A percentile compares a stretch with the other conserved stretches of the same genome.
These are phyloP conservation scores for Oryzias dopingdopingensis DNA, from an alignment of 2,797 vertebrate species.

Conservation along the genomic window DNA sequence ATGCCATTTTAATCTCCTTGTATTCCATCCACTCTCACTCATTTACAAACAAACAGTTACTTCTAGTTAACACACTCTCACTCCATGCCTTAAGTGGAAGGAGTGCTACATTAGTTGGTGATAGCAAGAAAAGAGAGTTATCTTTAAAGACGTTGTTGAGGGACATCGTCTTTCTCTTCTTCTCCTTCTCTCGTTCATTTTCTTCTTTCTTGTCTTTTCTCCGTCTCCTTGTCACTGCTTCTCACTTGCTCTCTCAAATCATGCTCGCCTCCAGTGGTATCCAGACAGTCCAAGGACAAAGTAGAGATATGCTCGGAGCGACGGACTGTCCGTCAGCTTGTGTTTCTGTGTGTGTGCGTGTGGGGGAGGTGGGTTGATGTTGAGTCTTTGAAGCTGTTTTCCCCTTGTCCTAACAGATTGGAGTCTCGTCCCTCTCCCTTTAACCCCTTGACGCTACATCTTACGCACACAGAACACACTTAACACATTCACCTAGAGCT, in stretches of 20 bases:
- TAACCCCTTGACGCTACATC: constrained; percentile 60
- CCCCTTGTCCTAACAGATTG: constrained; percentile 69
- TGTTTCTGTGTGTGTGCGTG: constrained; percentile 33
- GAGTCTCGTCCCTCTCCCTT: constrained; percentile 59
- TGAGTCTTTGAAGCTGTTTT: constrained; percentile 69
- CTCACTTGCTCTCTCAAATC: constrained; percentile 74
- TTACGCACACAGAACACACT: constrained; percentile 46
- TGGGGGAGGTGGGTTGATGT: constrained; percentile 41
- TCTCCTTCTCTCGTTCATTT: constrained; percentile 66
- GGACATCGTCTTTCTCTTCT: constrained; percentile 66
- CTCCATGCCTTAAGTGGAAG: constrained; percentile 63
- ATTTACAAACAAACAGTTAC: constrained; percentile 25
- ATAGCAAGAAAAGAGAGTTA: constrained; percentile 76
- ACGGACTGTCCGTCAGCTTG: constrained; percentile 72
- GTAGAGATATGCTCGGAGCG: constrained; percentile 74
- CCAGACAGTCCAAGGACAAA: constrained; percentile 80
- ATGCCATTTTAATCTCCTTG: constrained; percentile 33
- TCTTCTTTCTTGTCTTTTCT: constrained; percentile 61
- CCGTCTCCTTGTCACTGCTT: constrained; percentile 58
- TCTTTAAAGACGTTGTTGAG: constrained; percentile 76
- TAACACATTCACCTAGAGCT: constrained; percentile 39
- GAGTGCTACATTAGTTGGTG: constrained; percentile 71
- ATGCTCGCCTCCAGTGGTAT: constrained; percentile 74
- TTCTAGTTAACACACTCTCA: constrained; percentile 39
- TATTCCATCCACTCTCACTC: constrained; percentile 56